phyloP scores from a whole-genome alignment of 2,797 vertebrate species.

The Huso huso region DNA sequence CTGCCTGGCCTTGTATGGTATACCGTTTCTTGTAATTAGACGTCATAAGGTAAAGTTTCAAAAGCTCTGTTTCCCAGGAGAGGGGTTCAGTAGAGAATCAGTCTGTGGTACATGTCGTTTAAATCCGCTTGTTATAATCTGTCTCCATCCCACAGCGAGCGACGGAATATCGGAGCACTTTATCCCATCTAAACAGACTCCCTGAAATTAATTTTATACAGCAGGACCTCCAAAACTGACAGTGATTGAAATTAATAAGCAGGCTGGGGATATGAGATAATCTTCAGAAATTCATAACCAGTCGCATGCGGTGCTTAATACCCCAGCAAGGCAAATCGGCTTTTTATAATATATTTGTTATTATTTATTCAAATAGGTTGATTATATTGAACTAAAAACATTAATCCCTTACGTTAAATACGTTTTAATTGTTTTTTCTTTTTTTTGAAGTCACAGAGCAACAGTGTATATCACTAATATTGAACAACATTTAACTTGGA shows the following conservation, averaged over 20 bases:
- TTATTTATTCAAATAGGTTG: too few species aligned
- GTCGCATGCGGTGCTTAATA: not conserved
- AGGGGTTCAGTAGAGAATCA: not conserved
- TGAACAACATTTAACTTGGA: too few species aligned
- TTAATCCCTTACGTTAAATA: too few species aligned
- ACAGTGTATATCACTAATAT: too few species aligned
- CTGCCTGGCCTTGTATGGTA: too few species aligned
- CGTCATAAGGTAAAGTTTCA: too few species aligned
- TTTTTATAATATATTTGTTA: too few species aligned
- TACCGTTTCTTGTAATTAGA: too few species aligned
- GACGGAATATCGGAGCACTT: not conserved
- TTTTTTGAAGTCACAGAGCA: too few species aligned
- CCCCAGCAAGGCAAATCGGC: not conserved
- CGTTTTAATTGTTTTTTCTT: too few species aligned
- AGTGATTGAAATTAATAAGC: constrained; percentile 3
- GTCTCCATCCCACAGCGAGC: not conserved
- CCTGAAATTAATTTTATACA: not conserved
- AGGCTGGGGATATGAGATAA: not conserved
- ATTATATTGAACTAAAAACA: too few species aligned
- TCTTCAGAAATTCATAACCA: not conserved
- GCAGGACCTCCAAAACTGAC: not conserved
- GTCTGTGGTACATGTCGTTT: not conserved
- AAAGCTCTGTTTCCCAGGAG: not conserved
- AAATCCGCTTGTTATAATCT: not conserved
- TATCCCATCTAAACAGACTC: not conserved